Conservation (phyloP, 2,797 vertebrate genomes). For the Pangasius sanitwongsei region DNA sequence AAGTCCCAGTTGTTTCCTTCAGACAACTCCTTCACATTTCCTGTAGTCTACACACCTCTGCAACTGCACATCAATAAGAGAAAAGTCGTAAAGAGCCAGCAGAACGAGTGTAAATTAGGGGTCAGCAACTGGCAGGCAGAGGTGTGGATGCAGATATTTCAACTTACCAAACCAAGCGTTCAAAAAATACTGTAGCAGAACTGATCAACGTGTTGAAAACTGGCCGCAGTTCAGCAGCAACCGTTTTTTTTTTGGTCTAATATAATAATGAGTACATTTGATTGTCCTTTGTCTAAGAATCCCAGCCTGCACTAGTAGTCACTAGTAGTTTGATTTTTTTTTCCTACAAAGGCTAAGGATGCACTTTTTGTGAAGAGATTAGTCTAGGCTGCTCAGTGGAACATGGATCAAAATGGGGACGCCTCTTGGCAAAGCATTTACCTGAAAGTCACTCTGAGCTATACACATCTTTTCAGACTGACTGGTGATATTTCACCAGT, state of each 20-base stretch:
- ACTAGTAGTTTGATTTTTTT: neutral
- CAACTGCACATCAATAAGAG: neutral
- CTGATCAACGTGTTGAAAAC: neutral
- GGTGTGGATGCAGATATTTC: neutral
- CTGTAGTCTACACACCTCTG: constrained; percentile 34
- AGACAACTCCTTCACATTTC: constrained; percentile 46
- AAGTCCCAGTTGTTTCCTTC: constrained; percentile 53
- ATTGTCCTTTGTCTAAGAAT: neutral
- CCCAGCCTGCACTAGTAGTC: neutral
- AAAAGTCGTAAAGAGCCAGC: no score
- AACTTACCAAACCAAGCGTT: neutral
- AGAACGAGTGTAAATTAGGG: neutral
- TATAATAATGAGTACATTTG: neutral
- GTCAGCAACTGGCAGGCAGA: neutral
- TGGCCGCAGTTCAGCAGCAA: neutral
- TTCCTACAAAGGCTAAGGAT: neutral
- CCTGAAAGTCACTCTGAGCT: constrained; percentile 8
- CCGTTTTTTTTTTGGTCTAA: no score
- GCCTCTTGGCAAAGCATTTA: neutral
- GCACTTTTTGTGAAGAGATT: neutral
- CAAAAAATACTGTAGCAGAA: no score
- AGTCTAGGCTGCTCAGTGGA: neutral
- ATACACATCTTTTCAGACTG: constrained; percentile 30
- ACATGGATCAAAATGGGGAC: neutral
- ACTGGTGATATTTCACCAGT: constrained; percentile 20